A percentile compares a stretch with the other conserved stretches of the same genome.
Conservation (phyloP, 2,113 vertebrate genomes). For the Neolamprologus sp. region DNA sequence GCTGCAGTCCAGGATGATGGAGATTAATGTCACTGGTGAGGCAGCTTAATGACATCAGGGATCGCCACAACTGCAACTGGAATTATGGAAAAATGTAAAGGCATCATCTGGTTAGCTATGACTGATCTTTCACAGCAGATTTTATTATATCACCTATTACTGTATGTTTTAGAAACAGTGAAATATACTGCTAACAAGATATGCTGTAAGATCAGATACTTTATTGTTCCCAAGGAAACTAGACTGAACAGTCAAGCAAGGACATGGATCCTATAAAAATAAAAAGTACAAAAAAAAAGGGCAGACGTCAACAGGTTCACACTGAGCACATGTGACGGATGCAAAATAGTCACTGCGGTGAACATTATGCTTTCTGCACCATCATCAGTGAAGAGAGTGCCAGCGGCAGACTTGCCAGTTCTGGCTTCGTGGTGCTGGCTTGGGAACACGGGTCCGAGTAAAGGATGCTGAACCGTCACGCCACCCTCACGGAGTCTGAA, state of each 20-base stretch:
- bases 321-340: neutral
- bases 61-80: neutral
- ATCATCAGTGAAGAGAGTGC: neutral
- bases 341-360: neutral
- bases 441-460: neutral
- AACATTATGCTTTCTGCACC: neutral
- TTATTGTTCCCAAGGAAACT: neutral
- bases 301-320: neutral
- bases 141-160: neutral
- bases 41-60: neutral
- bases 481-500: neutral
- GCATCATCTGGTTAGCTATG: neutral
- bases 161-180: neutral
- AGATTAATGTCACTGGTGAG: neutral
- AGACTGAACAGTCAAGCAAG: neutral
- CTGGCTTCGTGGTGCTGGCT: neutral
- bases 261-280: neutral
- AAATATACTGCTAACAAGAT: neutral
- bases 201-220: neutral
- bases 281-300: neutral
- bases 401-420: neutral
- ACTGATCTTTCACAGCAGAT: neutral
- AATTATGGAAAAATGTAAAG: neutral
- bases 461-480: neutral
- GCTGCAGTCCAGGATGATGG: neutral